Base-by-base conservation (phyloP, 2,113 vertebrate genomes). In the Zosterops lateralis region DNA sequence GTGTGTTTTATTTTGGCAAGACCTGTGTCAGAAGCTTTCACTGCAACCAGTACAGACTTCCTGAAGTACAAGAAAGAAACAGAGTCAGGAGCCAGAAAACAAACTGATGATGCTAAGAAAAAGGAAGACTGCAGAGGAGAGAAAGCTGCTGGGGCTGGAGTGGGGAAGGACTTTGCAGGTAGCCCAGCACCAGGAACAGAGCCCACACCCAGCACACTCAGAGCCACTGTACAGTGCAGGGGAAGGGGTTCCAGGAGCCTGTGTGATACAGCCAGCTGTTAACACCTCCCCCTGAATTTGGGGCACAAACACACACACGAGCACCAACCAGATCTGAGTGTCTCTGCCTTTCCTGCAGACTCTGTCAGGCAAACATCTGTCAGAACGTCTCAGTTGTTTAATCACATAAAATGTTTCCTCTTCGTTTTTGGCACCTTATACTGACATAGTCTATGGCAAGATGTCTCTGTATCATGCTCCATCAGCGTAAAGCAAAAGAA, bases 361-460 rank as follows among this genome's bases (percentile, higher is more conserved):
- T 75, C 65, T 31, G 72, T 75, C 72, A 78, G 86, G 75, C 90
- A 93, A 92, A 87, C 92, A 83, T 88, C 90, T 92, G 87, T 57
- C 93, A 75, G 84, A 90, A 76, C 1, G 3, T 66, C 84, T 91
- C 93, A 74, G 53, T 67, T 90, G 73, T 65, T 95, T 85, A 81
- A 93, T 86, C 84, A 92, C 82, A 90, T 36, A 34, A 90, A 82
- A 84, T 68, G 91, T 68, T 88, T 68, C 78, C 66, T 74, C 34
- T 64, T 84, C 45, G 6, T 42, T 87, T 89, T 64, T 93, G 88
- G 90, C 94, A 96, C 86, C 86, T 84, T 71, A 38, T 50, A 91
- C 62, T 65, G 87, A 68, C 77, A 82, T 3, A 88, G 81, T 72
- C 84, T 86, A 67, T 62, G 5, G 19, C 95, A 94, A 92, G 88